Evolutionary conservation across 2,888 invertebrate species (phyloP).

Genomic region (Aphidoletes aphidimyza): DNA sequence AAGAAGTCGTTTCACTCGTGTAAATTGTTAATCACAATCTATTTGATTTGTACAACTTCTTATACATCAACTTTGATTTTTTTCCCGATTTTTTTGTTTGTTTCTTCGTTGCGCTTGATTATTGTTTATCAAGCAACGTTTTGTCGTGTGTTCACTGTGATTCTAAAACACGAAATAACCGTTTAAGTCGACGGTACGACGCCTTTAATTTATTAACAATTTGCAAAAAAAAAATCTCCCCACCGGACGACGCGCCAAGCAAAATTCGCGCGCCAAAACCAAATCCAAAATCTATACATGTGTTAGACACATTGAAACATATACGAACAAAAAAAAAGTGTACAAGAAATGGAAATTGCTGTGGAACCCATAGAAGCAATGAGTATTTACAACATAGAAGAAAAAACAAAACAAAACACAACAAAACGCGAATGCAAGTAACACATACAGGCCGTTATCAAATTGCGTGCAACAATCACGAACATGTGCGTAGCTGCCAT

Average conservation of each 20-base stretch:
- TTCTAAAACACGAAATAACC: conserved; percentile 3
- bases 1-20: too few relatives aligned
- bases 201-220: background rate
- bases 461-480: conserved; percentile 24
- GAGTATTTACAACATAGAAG: background rate
- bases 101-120: background rate
- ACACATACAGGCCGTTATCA: conserved; percentile 11
- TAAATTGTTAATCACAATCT: too few relatives aligned
- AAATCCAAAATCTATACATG: background rate
- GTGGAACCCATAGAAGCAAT: conserved; percentile 8
- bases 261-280: conserved; percentile 13
- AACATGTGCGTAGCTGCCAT: background rate
- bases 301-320: too few relatives aligned
- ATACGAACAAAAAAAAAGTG: background rate
- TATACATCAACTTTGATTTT: too few relatives aligned
- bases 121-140: background rate
- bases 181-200: background rate
- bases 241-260: background rate
- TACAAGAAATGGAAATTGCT: background rate
- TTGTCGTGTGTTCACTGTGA: background rate
- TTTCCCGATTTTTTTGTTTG: background rate
- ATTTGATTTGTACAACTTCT: too few relatives aligned
- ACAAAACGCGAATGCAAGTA: background rate
- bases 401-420: too few relatives aligned
- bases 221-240: background rate